Conservation (phyloP, 2,888 invertebrate species). For the Amphipoea oculea region DNA sequence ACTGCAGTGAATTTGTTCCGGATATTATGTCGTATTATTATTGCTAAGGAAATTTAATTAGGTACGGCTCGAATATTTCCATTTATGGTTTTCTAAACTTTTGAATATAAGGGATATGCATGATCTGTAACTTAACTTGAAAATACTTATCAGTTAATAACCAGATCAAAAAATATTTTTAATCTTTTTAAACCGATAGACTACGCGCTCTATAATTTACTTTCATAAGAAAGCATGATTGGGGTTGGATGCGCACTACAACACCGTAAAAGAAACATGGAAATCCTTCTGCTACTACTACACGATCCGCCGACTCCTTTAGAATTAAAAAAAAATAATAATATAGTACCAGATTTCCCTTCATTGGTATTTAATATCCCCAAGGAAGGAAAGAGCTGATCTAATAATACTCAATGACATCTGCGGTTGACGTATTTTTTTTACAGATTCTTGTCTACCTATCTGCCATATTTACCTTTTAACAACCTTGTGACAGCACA, state of each 20-base stretch:
- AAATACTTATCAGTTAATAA: slow-evolving; percentile 2
- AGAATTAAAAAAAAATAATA: slow-evolving; percentile 4
- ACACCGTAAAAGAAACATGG: not conserved
- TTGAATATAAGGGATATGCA: not conserved
- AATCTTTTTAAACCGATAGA: not conserved
- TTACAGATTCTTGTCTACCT: slow-evolving; percentile 12
- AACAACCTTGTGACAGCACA: slow-evolving; percentile 7
- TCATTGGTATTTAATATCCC: not conserved
- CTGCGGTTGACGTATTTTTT: not conserved
- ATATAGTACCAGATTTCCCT: slow-evolving; percentile 5
- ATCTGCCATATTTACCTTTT: not conserved
- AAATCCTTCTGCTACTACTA: slow-evolving; percentile 10
- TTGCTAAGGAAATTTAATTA: not conserved
- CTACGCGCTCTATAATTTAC: not conserved
- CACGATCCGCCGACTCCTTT: not conserved
- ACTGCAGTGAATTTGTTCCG: not conserved
- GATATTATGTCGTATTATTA: not conserved
- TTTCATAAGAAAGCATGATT: not conserved
- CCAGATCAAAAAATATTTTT: not conserved
- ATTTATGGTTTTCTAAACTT: not conserved
- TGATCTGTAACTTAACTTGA: slow-evolving; percentile 6
- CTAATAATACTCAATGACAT: not conserved
- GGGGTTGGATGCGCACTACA: not conserved
- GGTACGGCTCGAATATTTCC: not conserved
- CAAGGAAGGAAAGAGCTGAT: not conserved